Conservation (phyloP, 2,888 invertebrate genomes). For the Homarus gammarus region DNA sequence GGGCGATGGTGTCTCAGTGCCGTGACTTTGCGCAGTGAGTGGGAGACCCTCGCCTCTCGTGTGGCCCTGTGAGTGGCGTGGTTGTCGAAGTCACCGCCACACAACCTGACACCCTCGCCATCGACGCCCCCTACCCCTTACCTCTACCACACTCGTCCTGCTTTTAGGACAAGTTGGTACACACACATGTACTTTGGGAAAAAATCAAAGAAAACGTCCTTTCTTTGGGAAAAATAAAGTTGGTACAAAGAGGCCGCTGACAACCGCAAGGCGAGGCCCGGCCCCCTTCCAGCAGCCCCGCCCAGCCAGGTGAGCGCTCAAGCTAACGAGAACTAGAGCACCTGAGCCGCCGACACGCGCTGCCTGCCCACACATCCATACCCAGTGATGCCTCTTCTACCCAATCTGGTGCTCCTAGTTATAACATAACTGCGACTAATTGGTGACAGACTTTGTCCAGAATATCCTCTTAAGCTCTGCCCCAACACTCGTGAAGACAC, state of each 20-base stretch:
- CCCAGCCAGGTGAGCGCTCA: slow-evolving; percentile 58
- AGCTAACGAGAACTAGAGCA: slow-evolving; percentile 69
- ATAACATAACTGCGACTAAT: no score
- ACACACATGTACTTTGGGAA: not conserved
- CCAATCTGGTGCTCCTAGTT: no score
- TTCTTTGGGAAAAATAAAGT: slow-evolving; percentile 41
- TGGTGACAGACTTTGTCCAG: no score
- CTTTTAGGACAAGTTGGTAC: slow-evolving; percentile 10
- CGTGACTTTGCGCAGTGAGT: slow-evolving; percentile 70
- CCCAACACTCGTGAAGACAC: no score
- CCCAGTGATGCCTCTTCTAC: slow-evolving; percentile 32
- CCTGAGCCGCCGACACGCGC: slow-evolving; percentile 52
- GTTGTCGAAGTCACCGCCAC: slow-evolving; percentile 66
- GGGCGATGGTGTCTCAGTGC: slow-evolving; percentile 58
- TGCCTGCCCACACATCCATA: slow-evolving; percentile 24
- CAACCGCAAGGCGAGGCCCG: slow-evolving; percentile 46
- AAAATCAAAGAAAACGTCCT: not conserved
- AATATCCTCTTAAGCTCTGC: no score
- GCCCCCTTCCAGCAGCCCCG: slow-evolving; percentile 59
- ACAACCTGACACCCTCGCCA: slow-evolving; percentile 28
- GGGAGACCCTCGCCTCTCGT: slow-evolving; percentile 59
- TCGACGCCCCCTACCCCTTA: not conserved
- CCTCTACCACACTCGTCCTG: not conserved
- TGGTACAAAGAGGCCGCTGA: slow-evolving; percentile 32
- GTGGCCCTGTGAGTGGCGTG: slow-evolving; percentile 50